phyloP scores from a whole-genome alignment of 1,140 invertebrate species.

The Neodiprion lecontei region DNA sequence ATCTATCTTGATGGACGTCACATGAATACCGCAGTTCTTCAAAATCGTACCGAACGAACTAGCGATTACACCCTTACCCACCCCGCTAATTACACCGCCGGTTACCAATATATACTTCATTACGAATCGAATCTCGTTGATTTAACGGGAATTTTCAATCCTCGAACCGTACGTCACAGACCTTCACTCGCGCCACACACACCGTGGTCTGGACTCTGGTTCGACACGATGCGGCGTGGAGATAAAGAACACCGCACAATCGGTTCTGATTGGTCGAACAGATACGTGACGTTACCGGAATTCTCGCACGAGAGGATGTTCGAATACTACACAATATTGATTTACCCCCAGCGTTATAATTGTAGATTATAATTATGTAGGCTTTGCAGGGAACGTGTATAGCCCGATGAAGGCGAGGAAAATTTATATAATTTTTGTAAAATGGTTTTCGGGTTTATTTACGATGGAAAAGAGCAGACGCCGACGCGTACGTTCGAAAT shows the following conservation, averaged over 20 bases:
- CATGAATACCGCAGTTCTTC: constrained; percentile 89
- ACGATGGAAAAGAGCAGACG: too few relatives aligned
- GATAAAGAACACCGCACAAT: background rate
- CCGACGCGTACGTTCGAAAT: too few relatives aligned
- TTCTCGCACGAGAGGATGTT: too few relatives aligned
- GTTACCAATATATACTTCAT: constrained; percentile 98
- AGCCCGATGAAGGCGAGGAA: too few relatives aligned
- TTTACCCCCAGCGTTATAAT: too few relatives aligned
- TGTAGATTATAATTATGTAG: too few relatives aligned
- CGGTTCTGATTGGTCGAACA: background rate
- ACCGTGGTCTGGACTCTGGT: background rate
- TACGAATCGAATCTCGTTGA: background rate
- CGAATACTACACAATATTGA: too few relatives aligned
- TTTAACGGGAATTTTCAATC: background rate
- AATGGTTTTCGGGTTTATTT: too few relatives aligned
- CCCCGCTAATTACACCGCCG: constrained; percentile 97
- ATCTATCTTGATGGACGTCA: constrained; percentile 98
- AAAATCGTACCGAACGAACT: constrained; percentile 95
- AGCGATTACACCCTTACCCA: constrained; percentile 97
- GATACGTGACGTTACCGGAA: background rate
- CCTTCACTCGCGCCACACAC: background rate
- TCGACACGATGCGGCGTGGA: background rate
- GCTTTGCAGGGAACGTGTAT: too few relatives aligned
- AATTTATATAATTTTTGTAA: too few relatives aligned
- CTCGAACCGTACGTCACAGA: background rate